Conservation (phyloP, 2,888 invertebrate genomes). For the Temnothorax rugatulus region DNA sequence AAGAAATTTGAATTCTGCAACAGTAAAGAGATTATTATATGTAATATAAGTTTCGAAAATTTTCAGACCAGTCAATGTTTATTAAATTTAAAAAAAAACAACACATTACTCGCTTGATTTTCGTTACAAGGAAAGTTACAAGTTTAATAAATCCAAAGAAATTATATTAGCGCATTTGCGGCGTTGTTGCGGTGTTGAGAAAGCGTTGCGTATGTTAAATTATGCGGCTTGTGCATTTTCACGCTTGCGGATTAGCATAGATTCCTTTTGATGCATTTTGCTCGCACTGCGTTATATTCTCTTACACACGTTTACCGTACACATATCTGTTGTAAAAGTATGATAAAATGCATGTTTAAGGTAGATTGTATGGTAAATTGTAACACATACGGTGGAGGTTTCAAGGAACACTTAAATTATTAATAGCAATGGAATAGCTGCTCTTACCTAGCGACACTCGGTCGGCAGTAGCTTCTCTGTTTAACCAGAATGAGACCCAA, state of each 20-base stretch:
- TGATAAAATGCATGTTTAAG: neutral
- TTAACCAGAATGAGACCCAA: conserved; percentile 95
- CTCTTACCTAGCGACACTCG: conserved; percentile 91
- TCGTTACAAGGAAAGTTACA: neutral
- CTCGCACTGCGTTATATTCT: neutral
- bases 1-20: too few species aligned
- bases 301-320: neutral
- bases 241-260: neutral
- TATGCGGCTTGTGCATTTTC: conserved; percentile 1
- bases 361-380: neutral
- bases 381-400: neutral
- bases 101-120: neutral
- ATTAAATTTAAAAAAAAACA: neutral
- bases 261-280: conserved; percentile 24
- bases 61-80: neutral
- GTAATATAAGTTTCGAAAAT: neutral
- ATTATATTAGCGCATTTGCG: neutral
- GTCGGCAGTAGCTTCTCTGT: conserved; percentile 94
- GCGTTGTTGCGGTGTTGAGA: neutral
- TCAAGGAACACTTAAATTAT: conserved; percentile 15
- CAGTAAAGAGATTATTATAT: neutral
- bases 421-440: neutral
- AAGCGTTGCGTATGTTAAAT: neutral
- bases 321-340: neutral
- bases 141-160: conserved; percentile 1